These are phyloP conservation scores for Anoncus sp. DNA, from an alignment of 2,888 invertebrate species.

Conservation along the genomic window DNA sequence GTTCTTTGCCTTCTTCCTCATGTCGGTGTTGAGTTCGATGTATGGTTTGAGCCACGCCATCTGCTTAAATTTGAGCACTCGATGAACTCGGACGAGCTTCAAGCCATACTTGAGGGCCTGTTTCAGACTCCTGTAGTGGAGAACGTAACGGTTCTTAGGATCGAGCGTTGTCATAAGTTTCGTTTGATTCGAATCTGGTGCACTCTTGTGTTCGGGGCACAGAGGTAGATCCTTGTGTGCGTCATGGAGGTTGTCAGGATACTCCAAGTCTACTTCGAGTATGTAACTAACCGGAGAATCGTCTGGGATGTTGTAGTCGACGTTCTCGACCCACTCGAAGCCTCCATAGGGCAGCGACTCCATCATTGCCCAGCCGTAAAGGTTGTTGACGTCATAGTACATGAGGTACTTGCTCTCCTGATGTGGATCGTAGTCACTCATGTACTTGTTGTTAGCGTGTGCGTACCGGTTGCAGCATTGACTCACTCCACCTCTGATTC, in stretches of 20 bases:
- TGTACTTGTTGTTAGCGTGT: slow-evolving; percentile 67
- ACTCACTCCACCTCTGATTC: slow-evolving; percentile 71
- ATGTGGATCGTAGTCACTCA: slow-evolving; percentile 49
- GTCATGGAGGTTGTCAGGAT: slow-evolving; percentile 78
- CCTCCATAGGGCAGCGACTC: slow-evolving; percentile 48
- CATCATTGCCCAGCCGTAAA: slow-evolving; percentile 62
- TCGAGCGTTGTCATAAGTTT: neutral
- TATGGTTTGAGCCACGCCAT: slow-evolving; percentile 77
- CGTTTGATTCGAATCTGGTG: neutral
- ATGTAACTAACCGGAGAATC: slow-evolving; percentile 75
- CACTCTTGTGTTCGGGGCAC: slow-evolving; percentile 66
- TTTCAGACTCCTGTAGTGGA: slow-evolving; percentile 62
- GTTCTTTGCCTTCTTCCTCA: slow-evolving; percentile 72
- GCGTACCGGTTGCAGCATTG: slow-evolving; percentile 71
- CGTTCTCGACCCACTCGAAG: slow-evolving; percentile 72
- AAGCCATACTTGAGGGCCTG: slow-evolving; percentile 40
- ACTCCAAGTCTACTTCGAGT: slow-evolving; percentile 81
- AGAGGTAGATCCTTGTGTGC: slow-evolving; percentile 66
- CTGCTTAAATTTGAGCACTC: slow-evolving; percentile 78
- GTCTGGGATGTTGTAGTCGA: neutral
- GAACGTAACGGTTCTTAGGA: slow-evolving; percentile 6
- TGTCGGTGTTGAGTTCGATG: slow-evolving; percentile 79
- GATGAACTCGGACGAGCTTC: slow-evolving; percentile 72
- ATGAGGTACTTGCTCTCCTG: slow-evolving; percentile 50
- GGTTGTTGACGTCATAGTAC: slow-evolving; percentile 58